Percentiles rank a stretch among this genome's conserved stretches.
Evolutionary conservation across 1,140 invertebrate genomes (phyloP).

Genomic region (Meloidogyne chitwoodi): DNA sequence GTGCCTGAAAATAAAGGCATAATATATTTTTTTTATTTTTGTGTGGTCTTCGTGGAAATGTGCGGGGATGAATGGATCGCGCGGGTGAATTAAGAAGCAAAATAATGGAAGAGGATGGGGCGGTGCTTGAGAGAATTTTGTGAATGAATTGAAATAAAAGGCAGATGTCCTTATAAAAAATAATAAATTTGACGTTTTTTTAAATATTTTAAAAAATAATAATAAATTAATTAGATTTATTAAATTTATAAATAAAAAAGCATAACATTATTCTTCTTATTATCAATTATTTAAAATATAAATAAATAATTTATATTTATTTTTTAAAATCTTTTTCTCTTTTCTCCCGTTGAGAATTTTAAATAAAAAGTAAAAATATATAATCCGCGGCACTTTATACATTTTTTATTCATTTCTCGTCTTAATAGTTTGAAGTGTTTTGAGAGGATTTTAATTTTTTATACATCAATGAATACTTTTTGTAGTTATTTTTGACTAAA

Average conservation of each 20-base stretch:
- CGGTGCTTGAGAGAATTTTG: neutral
- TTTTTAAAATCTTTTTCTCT: neutral
- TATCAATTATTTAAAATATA: too few species aligned
- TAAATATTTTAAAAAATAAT: neutral
- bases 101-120: neutral
- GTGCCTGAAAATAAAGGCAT: constrained; percentile 3
- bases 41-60: neutral
- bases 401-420: neutral
- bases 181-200: neutral
- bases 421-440: neutral
- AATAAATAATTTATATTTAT: too few species aligned
- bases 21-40: neutral
- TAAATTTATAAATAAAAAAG: too few species aligned
- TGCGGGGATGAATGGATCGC: neutral
- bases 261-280: too few species aligned
- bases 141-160: neutral
- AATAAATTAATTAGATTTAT: too few species aligned
- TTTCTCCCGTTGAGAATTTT: neutral
- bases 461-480: neutral
- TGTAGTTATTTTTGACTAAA: neutral
- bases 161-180: neutral
- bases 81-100: neutral
- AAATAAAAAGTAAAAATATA: neutral
- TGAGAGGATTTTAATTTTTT: neutral
- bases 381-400: neutral